phyloP scores from a whole-genome alignment of 2,888 invertebrate species.

The Oscheius myriophilus region DNA sequence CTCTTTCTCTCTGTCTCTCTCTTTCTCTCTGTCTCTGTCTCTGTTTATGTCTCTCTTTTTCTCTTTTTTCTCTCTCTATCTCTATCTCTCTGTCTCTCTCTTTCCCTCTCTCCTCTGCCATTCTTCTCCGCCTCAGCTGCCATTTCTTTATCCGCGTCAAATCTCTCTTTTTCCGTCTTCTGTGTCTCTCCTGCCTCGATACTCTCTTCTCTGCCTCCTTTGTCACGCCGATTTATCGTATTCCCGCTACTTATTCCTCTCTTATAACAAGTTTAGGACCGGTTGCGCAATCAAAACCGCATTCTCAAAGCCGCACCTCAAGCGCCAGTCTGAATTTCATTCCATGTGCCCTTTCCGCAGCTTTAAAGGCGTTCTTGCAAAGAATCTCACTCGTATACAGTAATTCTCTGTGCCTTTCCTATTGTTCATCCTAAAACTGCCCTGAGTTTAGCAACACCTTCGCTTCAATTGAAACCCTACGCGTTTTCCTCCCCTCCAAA shows the following conservation, averaged over 20 bases:
- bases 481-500: background rate
- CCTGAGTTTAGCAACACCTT: no score
- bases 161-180: background rate
- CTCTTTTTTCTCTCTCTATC: conserved; percentile 3
- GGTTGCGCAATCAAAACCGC: no score
- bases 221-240: background rate
- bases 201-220: background rate
- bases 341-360: no score
- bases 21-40: conserved; percentile 6
- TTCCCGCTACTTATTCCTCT: no score
- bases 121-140: background rate
- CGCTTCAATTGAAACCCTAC: background rate
- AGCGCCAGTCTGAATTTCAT: no score
- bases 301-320: no score
- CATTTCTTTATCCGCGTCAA: background rate
- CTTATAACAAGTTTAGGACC: no score
- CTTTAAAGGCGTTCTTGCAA: no score
- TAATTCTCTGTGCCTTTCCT: no score
- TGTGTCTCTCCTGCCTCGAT: background rate
- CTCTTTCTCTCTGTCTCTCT: conserved; percentile 10
- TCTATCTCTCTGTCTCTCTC: background rate
- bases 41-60: background rate
- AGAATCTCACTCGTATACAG: no score
- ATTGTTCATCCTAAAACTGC: no score
- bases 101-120: background rate